Base-by-base conservation (phyloP, 2,888 invertebrate genomes). In the Sarcophaga subvicina region DNA sequence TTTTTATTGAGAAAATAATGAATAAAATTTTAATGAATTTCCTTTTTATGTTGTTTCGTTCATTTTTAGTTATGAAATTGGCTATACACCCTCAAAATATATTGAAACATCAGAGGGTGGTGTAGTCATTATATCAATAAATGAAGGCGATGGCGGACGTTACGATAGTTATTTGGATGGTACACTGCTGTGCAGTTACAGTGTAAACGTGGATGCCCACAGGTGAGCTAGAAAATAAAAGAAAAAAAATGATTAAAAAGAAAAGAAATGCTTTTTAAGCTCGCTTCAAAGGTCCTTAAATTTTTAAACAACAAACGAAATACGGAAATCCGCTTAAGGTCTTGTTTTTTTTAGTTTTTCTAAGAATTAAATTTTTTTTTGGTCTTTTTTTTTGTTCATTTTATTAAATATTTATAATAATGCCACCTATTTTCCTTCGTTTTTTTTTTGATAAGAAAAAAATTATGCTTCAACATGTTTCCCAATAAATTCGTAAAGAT, bases 91-190 rank as follows among this genome's bases (percentile, higher is more conserved):
- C 75, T 98, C 98, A 93, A 98, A 98, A 93, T 98, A 98, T 94
- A 97, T 98, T 91, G 97, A 98, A 93, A 98, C 98, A 11, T 97
- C 97, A 37, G 98, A 98, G 93, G 97, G 98, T 91, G 98, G 98
- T 64, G 94, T 98, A 89, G 97, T 98, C 88, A 96, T 98, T 89
- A 96, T 98, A 91, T 96, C 97, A 70, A 97, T 98, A 90, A 97
- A 96, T 89, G 98, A 98, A 93, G 96, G 96, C 78, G 98, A 98
- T 93, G 97, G 97, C 71, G 98, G 98, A 17, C 95, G 97, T 88
- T 98, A 98, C 93, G 98, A 98, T 93, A 98, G 98, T 93, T 97
- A 97, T 96, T 95, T 98, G 91, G 98, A 97, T 83, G 97, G 97
- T 62, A 97, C 97, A 47, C 94, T 98, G 69, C 95, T 98, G 54